Evolutionary conservation across 2,888 invertebrate species (phyloP), one percentile per base, ranked within the genome.

Genomic region (Agelastica alni): DNA sequence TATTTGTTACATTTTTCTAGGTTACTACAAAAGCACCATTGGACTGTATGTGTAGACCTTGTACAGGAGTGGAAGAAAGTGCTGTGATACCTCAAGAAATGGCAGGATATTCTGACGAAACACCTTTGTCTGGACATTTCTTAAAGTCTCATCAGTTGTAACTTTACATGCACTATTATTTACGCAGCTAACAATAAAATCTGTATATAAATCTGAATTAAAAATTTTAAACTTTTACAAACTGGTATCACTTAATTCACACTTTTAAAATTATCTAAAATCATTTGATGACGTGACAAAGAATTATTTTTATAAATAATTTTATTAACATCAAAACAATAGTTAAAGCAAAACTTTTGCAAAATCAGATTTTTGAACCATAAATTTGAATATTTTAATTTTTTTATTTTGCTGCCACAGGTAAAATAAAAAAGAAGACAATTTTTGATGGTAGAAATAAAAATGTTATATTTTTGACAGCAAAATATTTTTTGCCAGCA

Each of bases 41-140:
- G 46, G 93, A 93, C 74, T 95, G 95, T 70, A 94, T 95, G 93
- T 95, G 95, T 71, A 85, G 95, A 26, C 94, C 95, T 0, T 95
- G 95, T 75, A 91, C 92, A 0, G 88, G 87, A 9, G 85, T 94
- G 4, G 93, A 95, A 72, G 93, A 94, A 77, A 89, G 88, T 67
- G 84, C 92, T 2, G 87, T 94, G 36, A 83, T 94, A 57, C 93
- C 94, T 2, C 93, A 94, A 78, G 94, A 95, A 81, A 87, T 94
- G 32, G 89, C 91, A 44, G 90, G 90, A 31, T 93, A 91, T 71
- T 82, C 88, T 4, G 91, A 92, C 61, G 91, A 92, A 78, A 87
- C 88, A 14, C 88, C 89, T 0, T 78, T 93, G 14, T 87, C 88
- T 54, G 87, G 88, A 66, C 91, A 92, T 71, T 92, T 91, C 70